Percentiles rank a stretch among this genome's conserved stretches.
Conservation (phyloP, 2,888 invertebrate species). For the Anorthoa munda region DNA sequence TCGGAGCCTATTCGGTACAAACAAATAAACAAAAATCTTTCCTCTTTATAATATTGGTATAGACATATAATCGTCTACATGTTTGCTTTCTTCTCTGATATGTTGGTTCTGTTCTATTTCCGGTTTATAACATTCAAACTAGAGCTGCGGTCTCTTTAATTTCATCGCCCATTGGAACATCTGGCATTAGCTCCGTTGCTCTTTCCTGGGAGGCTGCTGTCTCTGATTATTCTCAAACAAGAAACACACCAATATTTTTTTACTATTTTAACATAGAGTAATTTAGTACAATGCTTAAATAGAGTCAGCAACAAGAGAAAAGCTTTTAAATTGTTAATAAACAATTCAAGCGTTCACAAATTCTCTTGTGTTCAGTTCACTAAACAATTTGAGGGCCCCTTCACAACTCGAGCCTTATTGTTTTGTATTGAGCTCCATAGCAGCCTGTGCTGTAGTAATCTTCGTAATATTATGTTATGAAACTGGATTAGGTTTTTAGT, state of each 20-base stretch:
- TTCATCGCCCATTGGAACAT: constrained; percentile 4
- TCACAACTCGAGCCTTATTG: constrained; percentile 33
- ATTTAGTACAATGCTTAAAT: constrained; percentile 1
- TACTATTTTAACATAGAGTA: neutral
- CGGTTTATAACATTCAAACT: constrained; percentile 32
- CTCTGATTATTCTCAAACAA: neutral
- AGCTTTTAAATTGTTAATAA: constrained; percentile 29
- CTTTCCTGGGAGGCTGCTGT: neutral
- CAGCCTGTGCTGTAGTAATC: neutral
- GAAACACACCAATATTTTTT: neutral
- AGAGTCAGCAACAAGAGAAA: neutral
- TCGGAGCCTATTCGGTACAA: no score
- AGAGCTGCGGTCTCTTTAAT: constrained; percentile 19
- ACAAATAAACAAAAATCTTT: no score
- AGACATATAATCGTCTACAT: no score
- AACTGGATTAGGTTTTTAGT: neutral
- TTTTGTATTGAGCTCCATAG: constrained; percentile 32
- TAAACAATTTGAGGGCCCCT: constrained; percentile 64
- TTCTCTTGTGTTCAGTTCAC: constrained; percentile 64
- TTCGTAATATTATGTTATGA: neutral
- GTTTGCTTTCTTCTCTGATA: constrained; percentile 7
- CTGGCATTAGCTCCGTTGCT: neutral
- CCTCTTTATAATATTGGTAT: no score
- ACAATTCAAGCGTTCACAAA: constrained; percentile 37
- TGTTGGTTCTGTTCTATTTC: constrained; percentile 29